Evolutionary conservation across 2,888 invertebrate species (phyloP).

Genomic region (Epinotia nisella): DNA sequence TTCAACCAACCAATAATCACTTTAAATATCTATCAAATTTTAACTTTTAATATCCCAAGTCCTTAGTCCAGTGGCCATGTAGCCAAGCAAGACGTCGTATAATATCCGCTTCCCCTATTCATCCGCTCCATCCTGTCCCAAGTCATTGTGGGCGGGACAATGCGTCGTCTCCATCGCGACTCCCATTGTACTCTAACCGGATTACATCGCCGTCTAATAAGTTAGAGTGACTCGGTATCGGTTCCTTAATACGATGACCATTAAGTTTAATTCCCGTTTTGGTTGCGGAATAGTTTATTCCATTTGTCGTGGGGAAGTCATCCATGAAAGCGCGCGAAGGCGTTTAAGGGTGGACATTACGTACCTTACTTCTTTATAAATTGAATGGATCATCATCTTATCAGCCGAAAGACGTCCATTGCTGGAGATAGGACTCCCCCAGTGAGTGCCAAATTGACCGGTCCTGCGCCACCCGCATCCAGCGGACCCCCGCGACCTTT

Average conservation of each 20-base stretch:
- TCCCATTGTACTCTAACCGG: constrained; percentile 32
- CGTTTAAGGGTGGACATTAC: neutral
- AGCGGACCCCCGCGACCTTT: too few species aligned
- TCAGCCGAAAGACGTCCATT: too few species aligned
- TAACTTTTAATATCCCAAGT: neutral
- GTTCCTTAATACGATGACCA: constrained; percentile 35
- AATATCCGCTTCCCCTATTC: neutral
- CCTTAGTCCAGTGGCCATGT: neutral
- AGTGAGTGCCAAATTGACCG: too few species aligned
- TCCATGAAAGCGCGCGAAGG: neutral
- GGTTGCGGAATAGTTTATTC: constrained; percentile 4
- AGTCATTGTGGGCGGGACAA: constrained; percentile 33
- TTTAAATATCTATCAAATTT: too few species aligned
- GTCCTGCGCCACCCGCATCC: too few species aligned
- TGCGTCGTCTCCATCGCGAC: constrained; percentile 27
- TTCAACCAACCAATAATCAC: too few species aligned
- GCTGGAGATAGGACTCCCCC: too few species aligned
- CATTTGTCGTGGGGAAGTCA: neutral
- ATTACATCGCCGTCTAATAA: constrained; percentile 39
- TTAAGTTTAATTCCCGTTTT: constrained; percentile 19
- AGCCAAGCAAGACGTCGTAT: neutral
- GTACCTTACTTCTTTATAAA: neutral
- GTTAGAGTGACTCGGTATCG: constrained; percentile 42
- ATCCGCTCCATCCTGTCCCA: neutral
- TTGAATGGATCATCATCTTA: too few species aligned